Percentiles rank a stretch among this genome's conserved stretches.
Conservation (phyloP, 2,888 invertebrate genomes). For the Archips xylosteana region DNA sequence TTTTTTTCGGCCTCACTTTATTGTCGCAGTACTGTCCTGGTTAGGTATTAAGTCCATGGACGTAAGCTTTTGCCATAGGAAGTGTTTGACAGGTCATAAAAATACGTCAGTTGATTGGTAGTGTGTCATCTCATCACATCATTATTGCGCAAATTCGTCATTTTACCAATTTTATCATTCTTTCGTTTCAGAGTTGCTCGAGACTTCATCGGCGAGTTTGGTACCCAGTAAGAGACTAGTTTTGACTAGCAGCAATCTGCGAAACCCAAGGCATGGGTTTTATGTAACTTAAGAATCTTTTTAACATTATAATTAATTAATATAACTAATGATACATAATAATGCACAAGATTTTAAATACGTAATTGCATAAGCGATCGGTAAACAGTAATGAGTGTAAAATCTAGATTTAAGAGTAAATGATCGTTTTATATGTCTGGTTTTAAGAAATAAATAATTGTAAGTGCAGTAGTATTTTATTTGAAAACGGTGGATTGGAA, state of each 20-base stretch:
- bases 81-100: too few relatives aligned
- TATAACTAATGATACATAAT: slow-evolving; percentile 40
- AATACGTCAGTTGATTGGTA: too few relatives aligned
- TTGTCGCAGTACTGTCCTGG: too few relatives aligned
- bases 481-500: slow-evolving; percentile 20
- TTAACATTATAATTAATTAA: slow-evolving; percentile 39
- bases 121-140: too few relatives aligned
- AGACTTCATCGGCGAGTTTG: background rate
- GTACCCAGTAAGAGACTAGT: background rate
- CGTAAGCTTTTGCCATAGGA: too few relatives aligned
- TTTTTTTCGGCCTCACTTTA: too few relatives aligned
- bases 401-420: slow-evolving; percentile 47
- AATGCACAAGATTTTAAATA: slow-evolving; percentile 47
- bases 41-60: too few relatives aligned
- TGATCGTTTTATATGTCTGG: slow-evolving; percentile 60
- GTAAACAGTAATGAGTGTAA: slow-evolving; percentile 38
- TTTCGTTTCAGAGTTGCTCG: background rate
- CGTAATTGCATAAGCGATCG: slow-evolving; percentile 45
- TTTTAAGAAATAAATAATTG: slow-evolving; percentile 57
- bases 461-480: slow-evolving; percentile 53
- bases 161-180: background rate
- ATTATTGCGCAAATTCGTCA: background rate
- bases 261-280: slow-evolving; percentile 14
- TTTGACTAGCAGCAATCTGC: slow-evolving; percentile 5
- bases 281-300: slow-evolving; percentile 38